Evolutionary conservation across 92 coral and sea anemone genomes (phyloP).

Genomic region (Bergia puertoricense): DNA sequence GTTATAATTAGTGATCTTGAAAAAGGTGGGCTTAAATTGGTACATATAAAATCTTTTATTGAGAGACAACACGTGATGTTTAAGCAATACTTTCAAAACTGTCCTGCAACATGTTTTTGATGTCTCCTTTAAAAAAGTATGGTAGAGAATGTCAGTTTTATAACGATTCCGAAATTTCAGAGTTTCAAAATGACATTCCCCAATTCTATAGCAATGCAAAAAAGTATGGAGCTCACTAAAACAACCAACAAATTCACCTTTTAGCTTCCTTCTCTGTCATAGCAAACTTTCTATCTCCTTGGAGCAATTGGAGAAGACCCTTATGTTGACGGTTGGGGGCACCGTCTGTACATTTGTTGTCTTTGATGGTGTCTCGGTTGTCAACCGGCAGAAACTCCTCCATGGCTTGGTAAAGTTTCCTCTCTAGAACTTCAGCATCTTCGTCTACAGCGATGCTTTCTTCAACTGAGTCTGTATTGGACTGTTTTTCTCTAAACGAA

Average conservation of each 20-base stretch:
- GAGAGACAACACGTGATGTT: no score
- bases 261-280: slow-evolving; percentile 31
- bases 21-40: no score
- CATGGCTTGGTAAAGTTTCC: slow-evolving; percentile 62
- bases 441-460: slow-evolving; percentile 69
- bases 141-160: no score
- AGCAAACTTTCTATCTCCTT: not conserved
- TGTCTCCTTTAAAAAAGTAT: no score
- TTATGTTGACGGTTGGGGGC: not conserved
- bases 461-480: slow-evolving; percentile 29
- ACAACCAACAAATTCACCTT: not conserved
- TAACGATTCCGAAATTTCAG: no score
- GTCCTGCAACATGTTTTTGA: no score
- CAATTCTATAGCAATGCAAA: not conserved
- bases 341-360: not conserved
- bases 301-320: not conserved
- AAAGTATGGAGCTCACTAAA: not conserved
- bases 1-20: no score
- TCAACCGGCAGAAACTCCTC: slow-evolving; percentile 56
- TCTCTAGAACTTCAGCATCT: slow-evolving; percentile 74
- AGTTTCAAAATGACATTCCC: no score
- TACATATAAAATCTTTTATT: no score
- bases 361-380: not conserved
- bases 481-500: not conserved
- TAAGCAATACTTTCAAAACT: no score